These are phyloP conservation scores for Latheticus oryzae DNA, from an alignment of 2,888 invertebrate species.

Conservation along the genomic window DNA sequence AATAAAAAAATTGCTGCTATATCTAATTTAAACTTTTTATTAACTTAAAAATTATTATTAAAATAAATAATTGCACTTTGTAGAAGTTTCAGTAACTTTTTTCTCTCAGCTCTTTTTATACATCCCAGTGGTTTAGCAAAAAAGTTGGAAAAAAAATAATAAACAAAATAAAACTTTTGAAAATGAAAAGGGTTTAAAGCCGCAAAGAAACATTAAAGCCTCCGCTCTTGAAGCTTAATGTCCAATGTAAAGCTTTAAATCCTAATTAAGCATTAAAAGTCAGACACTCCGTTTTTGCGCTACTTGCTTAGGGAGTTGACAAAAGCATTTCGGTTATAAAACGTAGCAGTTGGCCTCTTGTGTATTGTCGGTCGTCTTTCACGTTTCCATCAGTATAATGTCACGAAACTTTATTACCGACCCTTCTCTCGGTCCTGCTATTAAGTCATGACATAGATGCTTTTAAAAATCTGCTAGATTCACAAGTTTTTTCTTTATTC, in stretches of 20 bases:
- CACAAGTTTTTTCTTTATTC: constrained; percentile 29
- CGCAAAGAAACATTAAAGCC: constrained; percentile 32
- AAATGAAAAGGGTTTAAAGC: constrained; percentile 19
- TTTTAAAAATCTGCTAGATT: constrained; percentile 34
- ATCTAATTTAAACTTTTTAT: too few relatives aligned
- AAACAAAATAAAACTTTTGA: constrained; percentile 12
- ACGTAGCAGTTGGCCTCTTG: constrained; percentile 33
- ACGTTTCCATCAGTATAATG: constrained; percentile 37
- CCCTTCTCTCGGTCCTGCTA: constrained; percentile 33
- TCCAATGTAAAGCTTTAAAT: constrained; percentile 24
- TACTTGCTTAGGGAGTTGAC: constrained; percentile 29
- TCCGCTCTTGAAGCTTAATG: constrained; percentile 21
- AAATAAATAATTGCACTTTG: too few relatives aligned
- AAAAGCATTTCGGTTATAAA: constrained; percentile 35
- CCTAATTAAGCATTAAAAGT: constrained; percentile 36
- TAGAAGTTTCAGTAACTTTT: too few relatives aligned
- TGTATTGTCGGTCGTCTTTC: constrained; percentile 36
- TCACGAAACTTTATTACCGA: constrained; percentile 37
- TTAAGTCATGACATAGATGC: constrained; percentile 37
- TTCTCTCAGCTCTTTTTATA: too few relatives aligned
- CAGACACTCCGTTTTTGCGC: constrained; percentile 28
- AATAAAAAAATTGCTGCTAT: too few relatives aligned
- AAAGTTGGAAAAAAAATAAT: too few relatives aligned
- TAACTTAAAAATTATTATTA: too few relatives aligned
- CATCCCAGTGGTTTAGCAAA: constrained; percentile 7